Evolutionary conservation across 2,113 vertebrate species (phyloP), one percentile per base, ranked within the genome.

Genomic region (Camelus dromedarius): DNA sequence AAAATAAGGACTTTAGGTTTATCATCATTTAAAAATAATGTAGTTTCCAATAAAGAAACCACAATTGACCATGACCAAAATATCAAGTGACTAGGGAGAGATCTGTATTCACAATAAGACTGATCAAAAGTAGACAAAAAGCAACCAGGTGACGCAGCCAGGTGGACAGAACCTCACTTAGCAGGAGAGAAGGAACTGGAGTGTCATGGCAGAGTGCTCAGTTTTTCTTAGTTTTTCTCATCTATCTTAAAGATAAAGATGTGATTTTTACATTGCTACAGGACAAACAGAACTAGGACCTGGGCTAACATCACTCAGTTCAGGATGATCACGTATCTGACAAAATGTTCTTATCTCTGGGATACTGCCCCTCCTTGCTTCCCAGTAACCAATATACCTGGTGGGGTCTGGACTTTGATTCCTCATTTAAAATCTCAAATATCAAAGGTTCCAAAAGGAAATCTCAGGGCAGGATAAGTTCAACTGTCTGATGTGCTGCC

Each of bases 171-270:
- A 22, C 75, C 70, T 90, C 83, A 48, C 28, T 60, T 81, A 64
- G 32, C 70, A 94, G 76, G 69, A 52, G 20, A 86, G 87, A 92
- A 93, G 64, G 26, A 50, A 67, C 35, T 56, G 14, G 26, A 92
- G 20, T 6, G 28, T 46, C 32, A 26, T 2, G 69, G 83, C 30
- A 35, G 62, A n/a, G 67, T 50, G 56, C 26, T 66, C 64, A 62
- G 73, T 32, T 86, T 80, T 56, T 67, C 56, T 86, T 54, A 48
- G 38, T 32, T 95, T 89, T 81, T 91, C 50, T 54, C 26, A 0
- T 84, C n/a, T 64, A 13, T 92, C 84, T 79, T 91, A 30, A 94
- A 88, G 95, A 92, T 58, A 91, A 91, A 70, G 76, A 64, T 80
- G 60, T 54, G n/a, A 72, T 56, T 89, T 77, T 92, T 48, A 73